Base-by-base conservation (phyloP, 2,797 vertebrate species). In the Eurystomus glaucurus region DNA sequence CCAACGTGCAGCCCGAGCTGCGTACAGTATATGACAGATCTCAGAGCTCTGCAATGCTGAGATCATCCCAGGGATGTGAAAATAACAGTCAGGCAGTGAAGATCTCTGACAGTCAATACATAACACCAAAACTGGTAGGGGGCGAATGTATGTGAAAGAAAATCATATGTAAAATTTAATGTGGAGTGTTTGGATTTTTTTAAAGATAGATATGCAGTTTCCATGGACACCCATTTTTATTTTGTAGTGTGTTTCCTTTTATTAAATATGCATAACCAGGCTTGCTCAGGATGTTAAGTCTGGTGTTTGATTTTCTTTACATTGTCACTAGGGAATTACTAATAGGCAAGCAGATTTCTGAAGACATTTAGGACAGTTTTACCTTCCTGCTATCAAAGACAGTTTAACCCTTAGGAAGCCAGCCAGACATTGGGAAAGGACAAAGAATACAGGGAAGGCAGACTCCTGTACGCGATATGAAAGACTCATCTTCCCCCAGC, bases 251-350 rank as follows among this genome's bases (percentile, higher is more conserved):
- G 84, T 97, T 97, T 95, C 74, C 69, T 91, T 96, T 96, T 97
- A 97, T 97, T 97, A 97, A 97, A 96, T 97, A 97, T 97, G 96
- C 96, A 97, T 96, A 97, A 86, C 93, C 60, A 97, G 90, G 70
- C 86, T 94, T 81, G 84, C 91, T 94, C 89, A 76, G 92, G 76
- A 96, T 91, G 88, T 79, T 64, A 91, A 93, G 70, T 46, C 91
- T 97, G 88, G 81, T 68, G 93, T 87, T 96, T 93, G 90, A 90
- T 94, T 95, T 97, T 96, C 96, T 96, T 95, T 97, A 95, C 78
- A 26, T 96, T 96, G 88, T 92, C 97, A 91, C 92, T 65, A 83
- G 94, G 96, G 96, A 97, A 88, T 96, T 94, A 75, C 94, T 97
- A 97, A 96, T 81, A 95, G 91, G 69, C 85, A 93, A 95, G 85